Evolutionary conservation across 53 echinoderm and acorn worm species (phyloP).

Genomic region (Astropecten irregularis): DNA sequence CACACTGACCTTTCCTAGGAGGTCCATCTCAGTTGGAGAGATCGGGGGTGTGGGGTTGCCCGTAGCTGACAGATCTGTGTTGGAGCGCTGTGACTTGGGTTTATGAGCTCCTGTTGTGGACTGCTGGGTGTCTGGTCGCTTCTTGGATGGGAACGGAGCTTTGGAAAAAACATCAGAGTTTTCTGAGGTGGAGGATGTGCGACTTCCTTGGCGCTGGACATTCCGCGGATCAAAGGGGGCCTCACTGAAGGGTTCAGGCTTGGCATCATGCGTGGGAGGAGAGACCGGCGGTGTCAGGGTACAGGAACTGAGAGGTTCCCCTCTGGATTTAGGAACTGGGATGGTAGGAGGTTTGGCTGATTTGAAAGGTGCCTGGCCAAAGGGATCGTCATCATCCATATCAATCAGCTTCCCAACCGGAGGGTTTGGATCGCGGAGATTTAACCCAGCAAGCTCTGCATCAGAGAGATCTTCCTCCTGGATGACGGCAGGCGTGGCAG

Average conservation of each 20-base stretch:
- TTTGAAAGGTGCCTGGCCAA: conserved; percentile 84
- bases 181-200: conserved; percentile 83
- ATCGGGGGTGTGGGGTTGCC: conserved; percentile 97
- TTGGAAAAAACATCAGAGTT: conserved; percentile 94
- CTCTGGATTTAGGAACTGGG: conserved; percentile 60
- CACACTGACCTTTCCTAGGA: conserved; percentile 1
- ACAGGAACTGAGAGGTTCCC: conserved; percentile 73
- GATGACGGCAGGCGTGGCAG: conserved; percentile 40
- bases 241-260: conserved; percentile 76
- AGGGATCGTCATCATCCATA: conserved; percentile 80
- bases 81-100: conserved; percentile 88
- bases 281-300: conserved; percentile 97
- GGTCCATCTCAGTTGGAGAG: conserved; percentile 84
- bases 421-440: conserved; percentile 79
- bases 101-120: conserved; percentile 64
- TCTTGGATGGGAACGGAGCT: conserved; percentile 94
- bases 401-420: conserved; percentile 87
- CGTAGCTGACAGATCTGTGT: conserved; percentile 75
- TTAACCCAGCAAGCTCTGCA: conserved; percentile 87
- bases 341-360: conserved; percentile 2
- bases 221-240: conserved; percentile 77
- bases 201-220: conserved; percentile 83
- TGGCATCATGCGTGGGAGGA: conserved; percentile 80
- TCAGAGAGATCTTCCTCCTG: conserved; percentile 86
- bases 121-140: conserved; percentile 77